A percentile compares a stretch with the other conserved stretches of the same genome.
Conservation (phyloP, 1,140 invertebrate genomes). For the Drosophila asahinai region DNA sequence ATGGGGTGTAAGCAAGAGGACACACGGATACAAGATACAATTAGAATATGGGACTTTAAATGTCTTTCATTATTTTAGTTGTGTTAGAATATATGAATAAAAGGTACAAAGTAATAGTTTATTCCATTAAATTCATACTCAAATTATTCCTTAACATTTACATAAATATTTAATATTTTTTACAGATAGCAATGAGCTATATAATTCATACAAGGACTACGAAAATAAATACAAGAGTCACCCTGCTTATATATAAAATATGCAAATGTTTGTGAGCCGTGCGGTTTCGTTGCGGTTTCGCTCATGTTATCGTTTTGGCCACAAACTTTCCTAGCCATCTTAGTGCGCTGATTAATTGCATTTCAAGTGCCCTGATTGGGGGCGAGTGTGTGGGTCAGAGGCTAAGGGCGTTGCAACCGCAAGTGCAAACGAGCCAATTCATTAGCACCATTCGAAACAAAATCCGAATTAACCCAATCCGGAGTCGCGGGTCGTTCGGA, state of each 20-base stretch:
- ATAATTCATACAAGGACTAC: no score
- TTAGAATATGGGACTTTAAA: neutral
- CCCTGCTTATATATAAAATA: neutral
- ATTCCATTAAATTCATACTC: no score
- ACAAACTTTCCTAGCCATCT: constrained; percentile 57
- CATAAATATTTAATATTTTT: no score
- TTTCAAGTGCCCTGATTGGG: constrained; percentile 62
- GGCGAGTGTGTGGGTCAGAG: neutral
- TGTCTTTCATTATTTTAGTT: neutral
- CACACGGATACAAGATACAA: constrained; percentile 6
- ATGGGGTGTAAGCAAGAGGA: constrained; percentile 3
- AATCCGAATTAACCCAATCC: constrained; percentile 57
- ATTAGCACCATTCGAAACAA: constrained; percentile 61
- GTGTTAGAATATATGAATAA: neutral
- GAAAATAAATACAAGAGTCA: no score
- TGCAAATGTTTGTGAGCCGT: constrained; percentile 13
- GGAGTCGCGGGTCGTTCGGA: constrained; percentile 10
- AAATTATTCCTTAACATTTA: no score
- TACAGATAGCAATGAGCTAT: no score
- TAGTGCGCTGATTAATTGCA: constrained; percentile 75
- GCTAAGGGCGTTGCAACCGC: constrained; percentile 15
- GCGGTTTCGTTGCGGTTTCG: constrained; percentile 42
- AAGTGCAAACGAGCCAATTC: constrained; percentile 70
- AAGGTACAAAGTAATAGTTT: no score
- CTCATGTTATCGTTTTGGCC: constrained; percentile 52